Conservation (phyloP, 2,888 invertebrate genomes). For the Tridacna crocea region DNA sequence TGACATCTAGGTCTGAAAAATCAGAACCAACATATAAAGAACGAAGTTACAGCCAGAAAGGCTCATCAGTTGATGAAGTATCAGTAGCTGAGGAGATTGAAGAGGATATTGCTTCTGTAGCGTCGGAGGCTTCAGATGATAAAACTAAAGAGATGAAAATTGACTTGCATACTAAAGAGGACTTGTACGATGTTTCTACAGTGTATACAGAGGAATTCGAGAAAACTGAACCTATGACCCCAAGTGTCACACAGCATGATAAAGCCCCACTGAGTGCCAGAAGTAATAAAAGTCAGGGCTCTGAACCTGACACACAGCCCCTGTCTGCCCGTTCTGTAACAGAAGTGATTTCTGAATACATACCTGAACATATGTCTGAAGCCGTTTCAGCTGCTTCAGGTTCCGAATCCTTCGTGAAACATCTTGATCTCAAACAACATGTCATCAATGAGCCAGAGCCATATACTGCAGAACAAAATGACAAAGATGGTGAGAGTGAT, state of each 20-base stretch:
- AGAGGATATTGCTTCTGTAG: slow-evolving; percentile 43
- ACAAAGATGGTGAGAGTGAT: slow-evolving; percentile 66
- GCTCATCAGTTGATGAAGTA: slow-evolving; percentile 22
- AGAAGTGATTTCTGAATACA: slow-evolving; percentile 72
- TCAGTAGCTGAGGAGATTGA: slow-evolving; percentile 46
- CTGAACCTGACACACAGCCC: slow-evolving; percentile 52
- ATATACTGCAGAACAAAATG: slow-evolving; percentile 58
- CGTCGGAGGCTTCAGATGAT: slow-evolving; percentile 54
- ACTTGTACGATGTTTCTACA: slow-evolving; percentile 54
- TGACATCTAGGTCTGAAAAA: slow-evolving; percentile 32
- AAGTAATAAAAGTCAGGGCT: slow-evolving; percentile 49
- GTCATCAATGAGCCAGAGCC: slow-evolving; percentile 26
- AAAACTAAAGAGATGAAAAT: slow-evolving; percentile 55
- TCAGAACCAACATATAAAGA: slow-evolving; percentile 51
- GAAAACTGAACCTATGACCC: slow-evolving; percentile 47
- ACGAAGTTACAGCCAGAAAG: slow-evolving; percentile 19
- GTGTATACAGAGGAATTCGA: slow-evolving; percentile 70
- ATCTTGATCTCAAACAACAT: slow-evolving; percentile 54
- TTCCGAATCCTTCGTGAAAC: slow-evolving; percentile 58
- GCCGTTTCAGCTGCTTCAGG: slow-evolving; percentile 55
- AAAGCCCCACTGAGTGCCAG: slow-evolving; percentile 59
- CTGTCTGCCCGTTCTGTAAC: slow-evolving; percentile 56
- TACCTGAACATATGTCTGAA: slow-evolving; percentile 61
- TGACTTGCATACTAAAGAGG: slow-evolving; percentile 50
- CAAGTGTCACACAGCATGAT: slow-evolving; percentile 54